Evolutionary conservation across 2,797 vertebrate species (phyloP).

Genomic region (Spinus olivaceus): DNA sequence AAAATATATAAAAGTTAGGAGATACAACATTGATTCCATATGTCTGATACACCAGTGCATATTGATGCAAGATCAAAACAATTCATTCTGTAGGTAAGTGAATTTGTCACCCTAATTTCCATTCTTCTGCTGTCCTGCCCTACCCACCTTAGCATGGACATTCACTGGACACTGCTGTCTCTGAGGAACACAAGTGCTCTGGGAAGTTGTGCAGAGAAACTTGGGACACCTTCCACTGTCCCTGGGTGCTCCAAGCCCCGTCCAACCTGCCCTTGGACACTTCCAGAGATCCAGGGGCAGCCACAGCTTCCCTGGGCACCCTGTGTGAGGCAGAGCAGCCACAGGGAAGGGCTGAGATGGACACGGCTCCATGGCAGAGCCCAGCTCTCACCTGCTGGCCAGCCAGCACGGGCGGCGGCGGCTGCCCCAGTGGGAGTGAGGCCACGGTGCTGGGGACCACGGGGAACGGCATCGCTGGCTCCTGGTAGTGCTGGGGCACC

Average conservation of each 20-base stretch:
- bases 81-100: background rate
- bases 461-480: slow-evolving; percentile 65
- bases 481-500: slow-evolving; percentile 72
- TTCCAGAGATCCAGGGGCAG: background rate
- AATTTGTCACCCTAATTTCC: background rate
- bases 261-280: background rate
- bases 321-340: background rate
- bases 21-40: background rate
- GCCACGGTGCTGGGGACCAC: slow-evolving; percentile 66
- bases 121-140: background rate
- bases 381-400: slow-evolving; percentile 75
- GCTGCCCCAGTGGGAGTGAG: slow-evolving; percentile 65
- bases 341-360: fast-evolving
- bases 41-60: background rate
- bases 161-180: background rate
- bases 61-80: background rate
- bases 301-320: background rate
- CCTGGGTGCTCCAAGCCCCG: background rate
- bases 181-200: background rate
- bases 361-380: fast-evolving
- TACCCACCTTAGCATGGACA: background rate
- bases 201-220: background rate
- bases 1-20: background rate
- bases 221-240: background rate
- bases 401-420: slow-evolving; percentile 54